Base-by-base conservation (phyloP, 2,113 vertebrate genomes). In the Australoheros scitulus region DNA sequence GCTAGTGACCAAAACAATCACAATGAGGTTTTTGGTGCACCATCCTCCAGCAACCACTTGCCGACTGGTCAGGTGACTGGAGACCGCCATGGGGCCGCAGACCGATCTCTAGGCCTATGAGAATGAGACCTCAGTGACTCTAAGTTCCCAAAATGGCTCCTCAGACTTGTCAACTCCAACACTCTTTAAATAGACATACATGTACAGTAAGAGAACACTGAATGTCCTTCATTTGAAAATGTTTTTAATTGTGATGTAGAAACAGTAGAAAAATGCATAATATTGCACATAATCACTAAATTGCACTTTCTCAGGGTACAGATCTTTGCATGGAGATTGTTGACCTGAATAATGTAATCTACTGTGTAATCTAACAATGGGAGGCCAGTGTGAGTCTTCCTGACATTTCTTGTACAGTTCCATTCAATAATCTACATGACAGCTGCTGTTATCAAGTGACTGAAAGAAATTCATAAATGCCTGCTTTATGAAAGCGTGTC, bases 211-310 rank as follows among this genome's bases (percentile, higher is more conserved):
- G 32, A 92, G 83, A 65, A 91, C 78, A 88, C 52, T 4, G n/a
- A 18, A 80, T 86, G 77, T 65, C 75, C 61, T 84, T 90, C 58
- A 82, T 64, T 90, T 92, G 70, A 86, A 93, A 94, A 91, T 88
- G 83, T 82, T 92, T 94, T 94, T 26, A 92, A 90, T 94, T 84
- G 57, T 80, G 79, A 89, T 90, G 80, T 96, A 96, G 96, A 98
- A 98, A 95, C 83, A 90, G 94, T 96, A 97, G 89, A 96, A 98
- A 93, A 98, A 97, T 95, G 94, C 92, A 94, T 75, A 94, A 95
- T 95, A 95, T 94, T 95, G 89, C 93, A 95, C 94, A 94, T 93
- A 85, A 32, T 92, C 92, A 94, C 94, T 95, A 95, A 96, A 94
- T 96, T 94, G 95, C 96, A 96, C 95, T 97, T 97, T 94, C 93